A percentile compares a stretch with the other conserved stretches of the same genome.
Evolutionary conservation across 1,140 invertebrate genomes (phyloP).

Genomic region (Spodoptera frugiperda): DNA sequence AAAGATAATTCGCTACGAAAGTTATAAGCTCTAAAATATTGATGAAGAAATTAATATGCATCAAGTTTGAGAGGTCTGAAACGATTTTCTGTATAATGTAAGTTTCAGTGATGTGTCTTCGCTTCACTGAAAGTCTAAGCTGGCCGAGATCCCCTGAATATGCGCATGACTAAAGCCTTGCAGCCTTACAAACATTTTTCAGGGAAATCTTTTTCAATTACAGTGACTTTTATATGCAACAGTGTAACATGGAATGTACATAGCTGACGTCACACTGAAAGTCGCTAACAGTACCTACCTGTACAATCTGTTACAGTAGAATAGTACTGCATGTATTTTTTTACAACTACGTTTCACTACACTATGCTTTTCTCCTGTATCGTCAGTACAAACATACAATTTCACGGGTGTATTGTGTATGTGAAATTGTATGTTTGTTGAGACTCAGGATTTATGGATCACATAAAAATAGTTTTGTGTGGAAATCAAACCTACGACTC

Average conservation of each 20-base stretch:
- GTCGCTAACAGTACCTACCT: too few relatives aligned
- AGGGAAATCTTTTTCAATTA: constrained; percentile 14
- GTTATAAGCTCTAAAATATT: background rate
- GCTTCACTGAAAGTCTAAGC: background rate
- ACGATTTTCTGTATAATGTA: constrained; percentile 2
- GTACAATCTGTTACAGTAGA: background rate
- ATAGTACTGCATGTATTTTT: too few relatives aligned
- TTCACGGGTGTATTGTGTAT: too few relatives aligned
- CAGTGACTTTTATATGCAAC: background rate
- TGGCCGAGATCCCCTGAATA: constrained; percentile 2
- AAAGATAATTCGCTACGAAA: background rate
- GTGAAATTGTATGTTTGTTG: too few relatives aligned
- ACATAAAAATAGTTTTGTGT: too few relatives aligned
- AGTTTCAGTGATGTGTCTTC: constrained; percentile 3
- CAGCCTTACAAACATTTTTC: background rate
- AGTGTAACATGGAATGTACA: too few relatives aligned
- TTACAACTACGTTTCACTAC: too few relatives aligned
- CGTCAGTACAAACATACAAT: too few relatives aligned
- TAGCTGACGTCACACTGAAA: too few relatives aligned
- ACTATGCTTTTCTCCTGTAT: too few relatives aligned
- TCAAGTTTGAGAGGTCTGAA: background rate
- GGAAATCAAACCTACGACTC: too few relatives aligned
- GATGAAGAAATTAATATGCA: constrained; percentile 2
- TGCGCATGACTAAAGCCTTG: constrained; percentile 11
- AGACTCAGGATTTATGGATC: too few relatives aligned